Base-by-base conservation (phyloP, 2,113 vertebrate genomes). In the Ceuthmochares aereus region DNA sequence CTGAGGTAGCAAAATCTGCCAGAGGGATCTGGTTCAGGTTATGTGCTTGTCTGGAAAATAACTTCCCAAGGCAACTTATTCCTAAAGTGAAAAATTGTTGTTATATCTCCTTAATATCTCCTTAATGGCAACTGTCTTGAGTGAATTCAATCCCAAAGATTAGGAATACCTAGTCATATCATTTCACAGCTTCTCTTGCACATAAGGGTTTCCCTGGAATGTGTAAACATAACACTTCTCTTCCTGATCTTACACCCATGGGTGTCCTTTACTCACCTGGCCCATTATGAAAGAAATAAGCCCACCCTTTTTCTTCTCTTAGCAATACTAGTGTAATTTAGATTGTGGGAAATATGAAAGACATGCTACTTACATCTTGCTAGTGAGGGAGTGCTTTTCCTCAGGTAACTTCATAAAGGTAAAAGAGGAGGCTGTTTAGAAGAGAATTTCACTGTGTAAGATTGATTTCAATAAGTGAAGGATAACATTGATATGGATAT, bases 401-500 rank as follows among this genome's bases (percentile, higher is more conserved):
- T 64, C 43, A 75, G 26, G 49, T 89, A 81, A 68, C 64, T 81
- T 93, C 66, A 90, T 67, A 49, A 80, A 78, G 49, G 37, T 70
- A 51, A 86, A 94, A 82, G 36, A 84, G 7, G 12, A 5, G 27
- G 14, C 43, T 3, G 1, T 45, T 90, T 47, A 55, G 64, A 87
- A 93, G 37, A 80, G 27, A 86, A 81, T 68, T 95, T 60, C 54
- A 75, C 64, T 43, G 29, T 0, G 1, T 47, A 86, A 84, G 60
- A 88, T 40, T 90, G 58, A 81, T 89, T 90, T 84, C 66, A 90
- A 49, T 70, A 89, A 75, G 47, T 58, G 62, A 77, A 32, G 80
- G 32, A 67, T 93, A 90, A 67, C 56, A 88, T 4, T 84, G 76
- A 92, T 90, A 77, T 21, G 30, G 88, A 84, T 94, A 93, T 68